Base-by-base conservation (phyloP, 64 coral and sea anemone species). In the Catalaphyllia jardinei region DNA sequence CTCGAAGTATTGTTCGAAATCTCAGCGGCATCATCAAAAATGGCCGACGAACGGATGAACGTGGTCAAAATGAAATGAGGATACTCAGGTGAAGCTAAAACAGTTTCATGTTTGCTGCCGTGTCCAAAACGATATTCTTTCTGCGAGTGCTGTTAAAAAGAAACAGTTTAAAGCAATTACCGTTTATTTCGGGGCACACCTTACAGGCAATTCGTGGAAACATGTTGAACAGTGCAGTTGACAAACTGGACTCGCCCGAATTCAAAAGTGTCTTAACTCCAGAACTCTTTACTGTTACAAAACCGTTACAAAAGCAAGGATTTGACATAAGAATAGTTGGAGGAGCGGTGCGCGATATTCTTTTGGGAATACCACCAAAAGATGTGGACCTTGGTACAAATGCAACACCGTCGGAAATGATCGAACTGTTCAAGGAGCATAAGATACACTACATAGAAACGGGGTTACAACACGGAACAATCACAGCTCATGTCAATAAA, bases 241-340 rank as follows among this genome's bases (percentile, higher is more conserved):
- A 73, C 28, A 93, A 84, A 33, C 31, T 93, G 62, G 87, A 87
- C 25, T 76, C 82, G 22, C 42, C 16, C 17, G 83, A 91, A 79
- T 93, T 99, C 25, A 59, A 95, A 86, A 85, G 78, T 42, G 76
- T 95, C 20, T 79, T 95, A 6, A 95, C 97, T 77, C 90, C 91
- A 76, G 97, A 95, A n/a, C 71, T 99, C 15, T 31, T 91, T 60
- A 88, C 77, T 20, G 71, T 99, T 18, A 76, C 94, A 17, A 42
- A 77, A 35, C 91, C 86, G 16, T 95, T 99, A 86, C 74, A 79
- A 19, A 60, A 88, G 39, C 49, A 83, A 12, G 94, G 88, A 29
- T 99, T 93, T 55, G 97, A 99, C 10, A 24, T 99, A 8, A 95
- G 97, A 62, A 83, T 99, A 60, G 94, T 99, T 71, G 97, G 97